phyloP scores from a whole-genome alignment of 1,140 invertebrate genomes.

The Plectrocnemia conspersa region DNA sequence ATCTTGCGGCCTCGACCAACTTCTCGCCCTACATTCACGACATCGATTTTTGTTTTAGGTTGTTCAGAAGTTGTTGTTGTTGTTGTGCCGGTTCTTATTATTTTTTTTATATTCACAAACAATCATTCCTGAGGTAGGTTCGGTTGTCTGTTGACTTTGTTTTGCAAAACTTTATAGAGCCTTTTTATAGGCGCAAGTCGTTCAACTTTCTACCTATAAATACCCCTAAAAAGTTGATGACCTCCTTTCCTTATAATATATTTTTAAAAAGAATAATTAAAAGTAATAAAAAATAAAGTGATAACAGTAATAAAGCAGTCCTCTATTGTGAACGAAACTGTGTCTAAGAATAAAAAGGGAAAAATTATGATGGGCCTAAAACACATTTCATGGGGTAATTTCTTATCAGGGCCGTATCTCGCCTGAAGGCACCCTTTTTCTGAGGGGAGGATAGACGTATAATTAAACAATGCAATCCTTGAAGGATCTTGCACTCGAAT shows the following conservation, averaged over 20 bases:
- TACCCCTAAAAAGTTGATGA: no score
- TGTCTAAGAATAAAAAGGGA: slow-evolving; percentile 5
- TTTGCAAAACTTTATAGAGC: slow-evolving; percentile 11
- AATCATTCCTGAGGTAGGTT: slow-evolving; percentile 21
- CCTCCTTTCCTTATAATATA: no score
- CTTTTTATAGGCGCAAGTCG: slow-evolving; percentile 16
- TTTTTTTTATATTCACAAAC: slow-evolving; percentile 27
- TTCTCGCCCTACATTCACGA: slow-evolving; percentile 28
- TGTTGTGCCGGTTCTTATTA: slow-evolving; percentile 20
- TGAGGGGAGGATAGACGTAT: slow-evolving; percentile 24
- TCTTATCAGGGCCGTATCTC: slow-evolving; percentile 30
- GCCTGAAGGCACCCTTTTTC: slow-evolving; percentile 20
- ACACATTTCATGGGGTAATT: slow-evolving; percentile 14
- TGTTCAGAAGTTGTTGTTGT: slow-evolving; percentile 18
- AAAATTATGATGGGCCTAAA: slow-evolving; percentile 5
- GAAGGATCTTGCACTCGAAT: slow-evolving; percentile 17
- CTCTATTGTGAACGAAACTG: background rate
- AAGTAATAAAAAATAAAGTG: slow-evolving; percentile 10
- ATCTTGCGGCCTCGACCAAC: slow-evolving; percentile 28
- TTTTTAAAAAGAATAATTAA: no score
- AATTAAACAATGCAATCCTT: slow-evolving; percentile 28
- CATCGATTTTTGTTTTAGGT: slow-evolving; percentile 32
- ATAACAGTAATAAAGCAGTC: slow-evolving; percentile 1
- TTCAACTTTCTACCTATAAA: background rate
- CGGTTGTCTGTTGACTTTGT: slow-evolving; percentile 22